These are phyloP conservation scores for Mamestra brassicae DNA, from an alignment of 2,888 invertebrate species.

Conservation along the genomic window DNA sequence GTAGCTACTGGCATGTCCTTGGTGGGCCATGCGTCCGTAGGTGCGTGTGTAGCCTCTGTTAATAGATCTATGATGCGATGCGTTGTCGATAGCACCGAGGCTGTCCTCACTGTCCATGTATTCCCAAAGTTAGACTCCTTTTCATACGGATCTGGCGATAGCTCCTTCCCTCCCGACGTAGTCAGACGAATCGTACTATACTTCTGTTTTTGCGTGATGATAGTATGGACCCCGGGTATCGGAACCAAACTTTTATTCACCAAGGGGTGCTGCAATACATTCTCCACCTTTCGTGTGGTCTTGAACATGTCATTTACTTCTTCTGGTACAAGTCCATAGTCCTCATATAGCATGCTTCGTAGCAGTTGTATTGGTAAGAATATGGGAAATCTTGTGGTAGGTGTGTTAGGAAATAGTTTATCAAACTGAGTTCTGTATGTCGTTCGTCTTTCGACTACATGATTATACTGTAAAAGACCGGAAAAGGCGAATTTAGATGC, in stretches of 20 bases:
- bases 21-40: not conserved
- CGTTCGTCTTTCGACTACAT: slow-evolving; percentile 18
- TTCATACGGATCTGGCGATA: not conserved
- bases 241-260: slow-evolving; percentile 28
- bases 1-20: not conserved
- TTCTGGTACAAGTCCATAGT: slow-evolving; percentile 8
- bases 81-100: not conserved
- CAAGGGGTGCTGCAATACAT: slow-evolving; percentile 25
- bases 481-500: slow-evolving; percentile 25
- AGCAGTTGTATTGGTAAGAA: slow-evolving; percentile 15
- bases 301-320: slow-evolving; percentile 43
- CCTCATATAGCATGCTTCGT: slow-evolving; percentile 24
- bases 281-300: not conserved
- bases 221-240: slow-evolving; percentile 7
- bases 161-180: not conserved
- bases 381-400: slow-evolving; percentile 32
- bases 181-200: not conserved
- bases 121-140: not conserved
- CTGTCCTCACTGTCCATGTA: not conserved
- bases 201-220: not conserved
- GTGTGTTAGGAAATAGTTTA: slow-evolving; percentile 30
- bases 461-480: slow-evolving; percentile 36
- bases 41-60: not conserved
- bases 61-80: not conserved
- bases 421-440: not conserved